Conservation (phyloP, 1,140 invertebrate species). For the Solen grandis region DNA sequence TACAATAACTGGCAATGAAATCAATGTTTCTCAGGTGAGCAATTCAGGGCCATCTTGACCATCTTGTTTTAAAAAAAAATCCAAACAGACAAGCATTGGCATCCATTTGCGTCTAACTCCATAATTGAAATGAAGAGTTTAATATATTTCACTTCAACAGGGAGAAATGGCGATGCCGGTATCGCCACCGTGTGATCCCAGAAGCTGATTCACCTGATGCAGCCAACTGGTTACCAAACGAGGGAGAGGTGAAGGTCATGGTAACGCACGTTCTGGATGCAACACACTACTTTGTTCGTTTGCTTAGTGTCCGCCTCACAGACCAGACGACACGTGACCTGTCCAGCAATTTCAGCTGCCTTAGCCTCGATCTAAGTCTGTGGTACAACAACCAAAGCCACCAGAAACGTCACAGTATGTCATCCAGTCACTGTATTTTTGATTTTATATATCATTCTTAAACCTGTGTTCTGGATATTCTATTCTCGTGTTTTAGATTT, state of each 20-base stretch:
- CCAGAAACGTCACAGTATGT: slow-evolving; percentile 50
- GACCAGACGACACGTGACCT: slow-evolving; percentile 16
- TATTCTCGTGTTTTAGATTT: no score
- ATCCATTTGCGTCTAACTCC: no score
- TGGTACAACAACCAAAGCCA: slow-evolving; percentile 44
- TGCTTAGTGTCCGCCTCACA: slow-evolving; percentile 54
- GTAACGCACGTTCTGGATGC: slow-evolving; percentile 58
- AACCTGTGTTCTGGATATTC: no score
- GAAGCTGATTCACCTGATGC: slow-evolving; percentile 42
- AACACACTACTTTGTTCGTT: slow-evolving; percentile 62
- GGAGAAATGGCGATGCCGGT: slow-evolving; percentile 48
- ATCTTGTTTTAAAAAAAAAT: no score
- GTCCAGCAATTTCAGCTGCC: slow-evolving; percentile 12
- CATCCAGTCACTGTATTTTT: background rate
- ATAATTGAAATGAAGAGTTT: no score
- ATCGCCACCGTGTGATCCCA: slow-evolving; percentile 61
- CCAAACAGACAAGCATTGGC: no score
- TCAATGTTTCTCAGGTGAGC: no score
- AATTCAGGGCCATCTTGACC: no score
- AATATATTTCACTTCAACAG: no score
- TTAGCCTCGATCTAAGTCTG: slow-evolving; percentile 42
- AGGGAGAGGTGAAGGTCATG: slow-evolving; percentile 67
- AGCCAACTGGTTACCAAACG: slow-evolving; percentile 42
- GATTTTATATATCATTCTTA: no score
- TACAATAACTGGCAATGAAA: no score